Percentiles rank a stretch among this genome's conserved stretches.
Evolutionary conservation across 2,888 invertebrate species (phyloP).

Genomic region (Ernsta delagoae): DNA sequence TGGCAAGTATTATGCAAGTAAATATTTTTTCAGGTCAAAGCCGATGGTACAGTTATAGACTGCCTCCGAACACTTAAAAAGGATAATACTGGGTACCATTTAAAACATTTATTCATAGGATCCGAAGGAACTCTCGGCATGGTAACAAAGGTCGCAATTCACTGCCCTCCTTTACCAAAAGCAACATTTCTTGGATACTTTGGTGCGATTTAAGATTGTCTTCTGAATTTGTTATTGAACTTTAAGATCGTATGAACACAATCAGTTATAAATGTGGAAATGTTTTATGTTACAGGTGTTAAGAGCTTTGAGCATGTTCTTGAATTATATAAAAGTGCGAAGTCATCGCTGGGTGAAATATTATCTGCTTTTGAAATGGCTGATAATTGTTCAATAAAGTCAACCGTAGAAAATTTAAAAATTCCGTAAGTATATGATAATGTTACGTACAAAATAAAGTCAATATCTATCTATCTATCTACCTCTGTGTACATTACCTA

Average conservation of each 20-base stretch:
- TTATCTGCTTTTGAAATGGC: conserved; percentile 98
- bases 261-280: too few relatives aligned
- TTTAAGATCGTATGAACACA: too few relatives aligned
- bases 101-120: conserved; percentile 98
- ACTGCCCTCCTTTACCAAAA: conserved; percentile 94
- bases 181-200: conserved; percentile 95
- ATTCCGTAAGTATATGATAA: conserved; percentile 65
- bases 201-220: conserved; percentile 81
- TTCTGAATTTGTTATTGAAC: neutral
- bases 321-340: conserved; percentile 90
- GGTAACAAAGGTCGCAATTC: conserved; percentile 95
- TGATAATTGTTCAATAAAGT: conserved; percentile 90
- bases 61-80: conserved; percentile 60
- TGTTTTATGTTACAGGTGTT: conserved; percentile 80
- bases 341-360: conserved; percentile 49
- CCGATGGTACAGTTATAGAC: conserved; percentile 94
- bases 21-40: conserved; percentile 87
- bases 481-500: too few relatives aligned
- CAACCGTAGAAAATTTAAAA: conserved; percentile 85
- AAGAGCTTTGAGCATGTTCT: conserved; percentile 91
- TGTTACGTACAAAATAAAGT: too few relatives aligned
- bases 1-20: neutral
- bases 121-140: conserved; percentile 98
- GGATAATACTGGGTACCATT: conserved; percentile 86
- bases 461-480: too few relatives aligned